Percentiles rank a stretch among this genome's conserved stretches.
phyloP scores from a whole-genome alignment of 2,888 invertebrate species.

The Drosophila trichaetosa region DNA sequence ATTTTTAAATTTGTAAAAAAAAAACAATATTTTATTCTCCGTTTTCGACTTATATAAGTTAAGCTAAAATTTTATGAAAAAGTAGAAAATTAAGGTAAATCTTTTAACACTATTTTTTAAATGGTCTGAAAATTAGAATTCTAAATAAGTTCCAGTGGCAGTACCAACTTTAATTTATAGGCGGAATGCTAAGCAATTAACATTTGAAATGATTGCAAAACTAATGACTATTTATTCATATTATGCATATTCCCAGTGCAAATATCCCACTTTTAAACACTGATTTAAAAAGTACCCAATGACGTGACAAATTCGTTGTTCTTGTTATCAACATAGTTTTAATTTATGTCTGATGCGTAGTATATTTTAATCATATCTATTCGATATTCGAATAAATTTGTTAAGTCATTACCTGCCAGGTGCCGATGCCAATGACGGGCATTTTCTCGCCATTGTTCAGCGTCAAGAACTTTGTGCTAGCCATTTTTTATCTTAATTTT shows the following conservation, averaged over 20 bases:
- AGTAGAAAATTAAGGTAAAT: not conserved
- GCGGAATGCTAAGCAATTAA: not conserved
- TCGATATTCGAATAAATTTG: not conserved
- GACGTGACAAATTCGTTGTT: not conserved
- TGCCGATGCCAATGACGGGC: conserved; percentile 91
- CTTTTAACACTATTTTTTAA: not conserved
- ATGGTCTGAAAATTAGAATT: not conserved
- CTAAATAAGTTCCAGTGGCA: not conserved
- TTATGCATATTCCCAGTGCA: not conserved
- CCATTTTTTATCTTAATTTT: conserved; percentile 31
- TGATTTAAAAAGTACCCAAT: not conserved
- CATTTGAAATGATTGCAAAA: too few species aligned
- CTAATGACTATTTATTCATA: not conserved
- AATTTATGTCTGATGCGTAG: not conserved
- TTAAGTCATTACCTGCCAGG: conserved; percentile 89
- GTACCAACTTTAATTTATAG: not conserved
- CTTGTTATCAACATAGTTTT: not conserved
- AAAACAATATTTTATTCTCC: not conserved
- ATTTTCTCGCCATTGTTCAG: conserved; percentile 87
- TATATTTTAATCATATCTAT: not conserved
- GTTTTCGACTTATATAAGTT: not conserved
- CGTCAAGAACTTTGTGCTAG: conserved; percentile 71
- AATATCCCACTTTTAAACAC: not conserved
- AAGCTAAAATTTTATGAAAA: not conserved
- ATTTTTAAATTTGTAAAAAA: not conserved